Evolutionary conservation across 2,797 vertebrate species (phyloP).

Genomic region (Gymnoscopelus microlampas): DNA sequence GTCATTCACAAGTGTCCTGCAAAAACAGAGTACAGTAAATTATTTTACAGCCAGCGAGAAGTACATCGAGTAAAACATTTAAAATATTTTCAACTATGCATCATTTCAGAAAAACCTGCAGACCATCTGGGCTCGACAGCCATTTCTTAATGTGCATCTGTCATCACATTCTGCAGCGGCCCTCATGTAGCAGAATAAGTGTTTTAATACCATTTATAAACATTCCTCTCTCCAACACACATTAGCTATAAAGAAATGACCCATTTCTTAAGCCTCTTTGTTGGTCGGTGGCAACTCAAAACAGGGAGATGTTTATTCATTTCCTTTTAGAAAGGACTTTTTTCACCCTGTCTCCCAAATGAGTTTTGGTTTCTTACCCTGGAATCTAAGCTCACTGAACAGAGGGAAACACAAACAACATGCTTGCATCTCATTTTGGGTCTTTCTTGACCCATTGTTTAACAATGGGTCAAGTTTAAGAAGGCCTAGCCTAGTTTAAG

Average conservation of each 20-base stretch:
- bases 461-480: too few relatives aligned
- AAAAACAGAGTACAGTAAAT: slow-evolving; percentile 4
- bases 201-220: slow-evolving; percentile 37
- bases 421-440: background rate
- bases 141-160: slow-evolving; percentile 51
- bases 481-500: background rate
- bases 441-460: background rate
- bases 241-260: slow-evolving; percentile 9
- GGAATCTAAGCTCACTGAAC: background rate
- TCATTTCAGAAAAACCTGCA: slow-evolving; percentile 44
- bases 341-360: slow-evolving; percentile 16
- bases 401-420: background rate
- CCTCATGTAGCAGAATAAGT: slow-evolving; percentile 45
- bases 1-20: background rate
- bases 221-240: slow-evolving; percentile 21
- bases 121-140: slow-evolving; percentile 45
- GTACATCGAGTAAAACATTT: slow-evolving; percentile 7
- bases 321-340: background rate
- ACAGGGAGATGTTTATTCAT: slow-evolving; percentile 15
- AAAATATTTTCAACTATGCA: background rate
- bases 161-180: slow-evolving; percentile 42
- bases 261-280: slow-evolving; percentile 5
- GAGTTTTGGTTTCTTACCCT: background rate
- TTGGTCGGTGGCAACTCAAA: slow-evolving; percentile 19
- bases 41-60: slow-evolving; percentile 4